Evolutionary conservation across 2,797 vertebrate species (phyloP), one percentile per base, ranked within the genome.

Genomic region (Cynopterus sphinx): DNA sequence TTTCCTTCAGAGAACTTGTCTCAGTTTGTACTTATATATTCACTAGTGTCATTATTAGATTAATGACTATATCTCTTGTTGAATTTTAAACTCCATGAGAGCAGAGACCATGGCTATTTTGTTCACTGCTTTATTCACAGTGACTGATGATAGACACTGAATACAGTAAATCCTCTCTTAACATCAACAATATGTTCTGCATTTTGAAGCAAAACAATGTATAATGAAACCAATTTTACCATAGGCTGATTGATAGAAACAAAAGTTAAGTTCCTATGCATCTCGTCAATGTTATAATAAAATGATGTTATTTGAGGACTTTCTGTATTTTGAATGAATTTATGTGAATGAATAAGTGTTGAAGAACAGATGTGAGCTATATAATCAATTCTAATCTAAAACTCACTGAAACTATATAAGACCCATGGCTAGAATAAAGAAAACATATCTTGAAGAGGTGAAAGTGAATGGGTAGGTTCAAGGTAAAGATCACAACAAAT

Each of bases 41-140:
- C 43, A 85, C 90, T 73, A 61, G 3, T 88, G 11, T 68, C 51
- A 59, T 78, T 95, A 83, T 74, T 70, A 83, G 46, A 86, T 68
- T 83, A 89, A 84, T 86, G n/a, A 78, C 15, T 79, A 46, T 83
- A 22, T 94, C 46, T 33, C 49, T 73, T 87, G 65, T 16, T 83
- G 85, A 93, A 73, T 93, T 90, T 77, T 86, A 88, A 77, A 88
- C n/a, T 77, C 41, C 21, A 17, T 9, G 11, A 91, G 16, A 91
- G 43, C 22, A 86, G 63, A 61, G 17, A 83, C 68, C 31, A 85
- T 70, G n/a, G 71, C 6, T 77, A 2, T 77, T 2, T 90, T 74
- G 3, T 77, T 78, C 21, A 70, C 31, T 43, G 16, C 11, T 95
- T 96, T 73, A 67, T 92, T 24, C 73, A 85, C 19, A 59, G 53